phyloP scores from a whole-genome alignment of 2,888 invertebrate genomes.

The Epirrhoe alternata region DNA sequence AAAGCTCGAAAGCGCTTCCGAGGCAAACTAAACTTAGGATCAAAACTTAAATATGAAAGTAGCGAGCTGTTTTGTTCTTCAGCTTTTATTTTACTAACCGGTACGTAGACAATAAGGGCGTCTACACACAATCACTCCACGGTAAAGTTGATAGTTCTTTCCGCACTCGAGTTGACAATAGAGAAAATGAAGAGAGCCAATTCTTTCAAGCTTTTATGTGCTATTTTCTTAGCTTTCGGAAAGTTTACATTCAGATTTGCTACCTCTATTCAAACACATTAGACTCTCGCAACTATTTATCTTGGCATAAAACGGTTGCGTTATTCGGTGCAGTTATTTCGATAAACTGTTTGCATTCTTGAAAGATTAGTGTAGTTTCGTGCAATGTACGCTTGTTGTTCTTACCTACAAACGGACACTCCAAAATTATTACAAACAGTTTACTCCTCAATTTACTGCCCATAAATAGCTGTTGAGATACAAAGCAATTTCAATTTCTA shows the following conservation, averaged over 20 bases:
- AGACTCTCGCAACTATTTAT: slow-evolving; percentile 73
- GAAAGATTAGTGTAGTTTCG: slow-evolving; percentile 55
- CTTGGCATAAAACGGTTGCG: slow-evolving; percentile 68
- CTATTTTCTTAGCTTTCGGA: slow-evolving; percentile 73
- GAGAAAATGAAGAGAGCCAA: slow-evolving; percentile 82
- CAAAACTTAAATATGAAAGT: slow-evolving; percentile 75
- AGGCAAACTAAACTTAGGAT: slow-evolving; percentile 46
- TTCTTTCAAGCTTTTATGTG: slow-evolving; percentile 78
- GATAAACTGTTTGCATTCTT: slow-evolving; percentile 68
- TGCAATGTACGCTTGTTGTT: slow-evolving; percentile 50
- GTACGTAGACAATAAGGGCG: slow-evolving; percentile 78
- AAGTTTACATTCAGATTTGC: slow-evolving; percentile 77
- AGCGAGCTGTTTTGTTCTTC: slow-evolving; percentile 59
- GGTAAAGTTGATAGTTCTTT: slow-evolving; percentile 80
- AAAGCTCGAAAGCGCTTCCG: slow-evolving; percentile 57
- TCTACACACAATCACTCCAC: slow-evolving; percentile 79
- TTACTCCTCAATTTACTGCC: slow-evolving; percentile 31
- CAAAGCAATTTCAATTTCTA: slow-evolving; percentile 20
- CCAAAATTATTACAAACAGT: slow-evolving; percentile 36
- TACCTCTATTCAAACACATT: slow-evolving; percentile 71
- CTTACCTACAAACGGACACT: slow-evolving; percentile 48
- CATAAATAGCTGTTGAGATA: slow-evolving; percentile 20
- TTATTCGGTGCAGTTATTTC: slow-evolving; percentile 67
- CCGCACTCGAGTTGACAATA: slow-evolving; percentile 81
- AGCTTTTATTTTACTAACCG: slow-evolving; percentile 78